phyloP scores from a whole-genome alignment of 2,113 vertebrate species.

The Phylloscopus whistleri region DNA sequence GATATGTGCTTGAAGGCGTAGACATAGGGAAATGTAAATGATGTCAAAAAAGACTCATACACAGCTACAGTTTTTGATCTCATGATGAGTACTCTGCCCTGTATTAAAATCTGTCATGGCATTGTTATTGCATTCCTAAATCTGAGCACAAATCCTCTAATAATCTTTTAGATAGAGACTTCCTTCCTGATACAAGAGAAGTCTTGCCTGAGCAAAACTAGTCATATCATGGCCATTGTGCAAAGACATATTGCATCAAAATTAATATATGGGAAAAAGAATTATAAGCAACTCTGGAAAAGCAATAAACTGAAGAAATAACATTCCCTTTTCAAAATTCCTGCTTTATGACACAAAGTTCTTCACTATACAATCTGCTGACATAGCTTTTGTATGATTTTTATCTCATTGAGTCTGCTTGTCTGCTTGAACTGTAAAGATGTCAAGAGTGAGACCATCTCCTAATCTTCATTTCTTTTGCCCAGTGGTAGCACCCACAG shows the following conservation, averaged over 20 bases:
- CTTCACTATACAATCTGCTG: neutral
- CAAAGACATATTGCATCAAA: neutral
- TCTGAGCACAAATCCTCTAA: neutral
- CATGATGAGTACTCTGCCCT: neutral
- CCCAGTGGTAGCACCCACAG: neutral
- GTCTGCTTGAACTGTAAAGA: neutral
- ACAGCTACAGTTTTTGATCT: neutral
- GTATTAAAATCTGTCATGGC: neutral
- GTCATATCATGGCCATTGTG: neutral
- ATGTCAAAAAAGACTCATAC: neutral
- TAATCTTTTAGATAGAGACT: neutral
- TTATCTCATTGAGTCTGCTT: neutral
- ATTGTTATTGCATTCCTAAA: neutral
- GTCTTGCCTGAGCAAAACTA: neutral
- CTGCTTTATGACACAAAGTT: neutral
- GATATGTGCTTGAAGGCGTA: neutral
- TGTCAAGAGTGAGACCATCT: neutral
- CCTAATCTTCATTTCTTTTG: rapidly evolving
- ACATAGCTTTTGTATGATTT: neutral
- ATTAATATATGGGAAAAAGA: neutral
- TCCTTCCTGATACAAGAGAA: neutral
- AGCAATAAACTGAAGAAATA: neutral
- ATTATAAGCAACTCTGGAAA: neutral
- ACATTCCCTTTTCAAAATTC: neutral
- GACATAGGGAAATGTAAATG: neutral